phyloP scores from a whole-genome alignment of 2,113 vertebrate genomes.

The Gracilinanus agilis region DNA sequence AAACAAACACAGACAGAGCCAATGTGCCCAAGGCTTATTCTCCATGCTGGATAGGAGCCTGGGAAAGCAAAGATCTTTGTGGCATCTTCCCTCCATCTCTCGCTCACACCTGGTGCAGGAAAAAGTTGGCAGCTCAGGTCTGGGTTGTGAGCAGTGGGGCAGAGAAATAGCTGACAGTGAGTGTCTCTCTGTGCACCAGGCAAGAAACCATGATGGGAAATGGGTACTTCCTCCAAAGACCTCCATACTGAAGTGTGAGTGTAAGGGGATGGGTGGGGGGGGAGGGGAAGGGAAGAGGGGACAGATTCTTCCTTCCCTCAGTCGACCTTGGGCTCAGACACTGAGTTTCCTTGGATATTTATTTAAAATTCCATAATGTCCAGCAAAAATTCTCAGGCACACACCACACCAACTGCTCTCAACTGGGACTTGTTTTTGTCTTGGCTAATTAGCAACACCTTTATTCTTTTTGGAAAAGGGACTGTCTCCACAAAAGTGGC shows the following conservation, averaged over 20 bases:
- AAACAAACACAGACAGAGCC: neutral
- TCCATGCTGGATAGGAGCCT: neutral
- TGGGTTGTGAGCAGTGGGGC: neutral
- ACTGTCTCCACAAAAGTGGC: neutral
- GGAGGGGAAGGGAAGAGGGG: neutral
- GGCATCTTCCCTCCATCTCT: neutral
- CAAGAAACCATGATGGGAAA: neutral
- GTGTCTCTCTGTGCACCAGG: neutral
- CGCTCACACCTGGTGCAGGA: neutral
- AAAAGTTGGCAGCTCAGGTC: conserved; percentile 8
- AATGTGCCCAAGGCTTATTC: neutral
- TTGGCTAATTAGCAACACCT: conserved; percentile 39
- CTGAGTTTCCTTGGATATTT: conserved; percentile 1
- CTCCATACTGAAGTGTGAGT: neutral
- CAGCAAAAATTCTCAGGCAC: neutral
- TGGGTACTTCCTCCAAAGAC: neutral
- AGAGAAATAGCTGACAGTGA: conserved; percentile 17
- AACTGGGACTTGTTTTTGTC: conserved; percentile 6
- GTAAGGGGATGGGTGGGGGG: neutral
- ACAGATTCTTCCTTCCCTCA: conserved; percentile 4
- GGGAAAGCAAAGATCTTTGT: conserved; percentile 2
- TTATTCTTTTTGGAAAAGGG: neutral
- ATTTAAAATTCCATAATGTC: conserved; percentile 15
- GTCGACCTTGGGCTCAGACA: neutral
- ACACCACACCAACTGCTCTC: neutral